Evolutionary conservation across 1,140 invertebrate genomes (phyloP).

Genomic region (Drosophila trapezifrons): DNA sequence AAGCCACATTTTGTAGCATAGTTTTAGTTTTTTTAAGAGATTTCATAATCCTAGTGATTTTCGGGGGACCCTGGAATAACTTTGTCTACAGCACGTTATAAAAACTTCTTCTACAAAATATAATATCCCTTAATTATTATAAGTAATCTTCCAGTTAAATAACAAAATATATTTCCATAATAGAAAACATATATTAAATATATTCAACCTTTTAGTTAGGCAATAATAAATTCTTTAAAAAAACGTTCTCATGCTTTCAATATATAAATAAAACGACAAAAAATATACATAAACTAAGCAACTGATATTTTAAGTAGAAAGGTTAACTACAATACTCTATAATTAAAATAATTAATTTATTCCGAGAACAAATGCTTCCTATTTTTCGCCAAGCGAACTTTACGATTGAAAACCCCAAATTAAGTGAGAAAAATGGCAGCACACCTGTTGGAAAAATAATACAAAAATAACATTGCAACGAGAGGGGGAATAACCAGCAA

Average conservation of each 20-base stretch:
- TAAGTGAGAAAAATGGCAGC: conserved; percentile 7
- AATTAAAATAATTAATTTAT: neutral
- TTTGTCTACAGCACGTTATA: no score
- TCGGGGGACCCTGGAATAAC: no score
- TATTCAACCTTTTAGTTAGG: no score
- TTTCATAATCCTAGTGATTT: no score
- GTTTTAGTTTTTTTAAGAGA: no score
- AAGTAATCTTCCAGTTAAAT: neutral
- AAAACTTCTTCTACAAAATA: no score
- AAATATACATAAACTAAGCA: neutral
- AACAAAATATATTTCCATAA: neutral
- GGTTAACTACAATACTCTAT: neutral
- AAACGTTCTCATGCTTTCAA: no score
- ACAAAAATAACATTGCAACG: conserved; percentile 19
- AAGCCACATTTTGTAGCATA: no score
- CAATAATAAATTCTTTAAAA: no score
- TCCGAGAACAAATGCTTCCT: neutral
- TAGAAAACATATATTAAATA: neutral
- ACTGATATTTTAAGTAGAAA: neutral
- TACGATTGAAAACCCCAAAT: neutral
- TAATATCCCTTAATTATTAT: no score
- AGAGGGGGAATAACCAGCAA: conserved; percentile 28
- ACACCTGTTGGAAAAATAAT: conserved; percentile 18
- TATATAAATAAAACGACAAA: neutral
- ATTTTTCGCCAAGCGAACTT: neutral